A percentile compares a stretch with the other conserved stretches of the same genome.
Evolutionary conservation across 2,113 vertebrate genomes (phyloP).

Genomic region (Nothocercus nigrocapillus): DNA sequence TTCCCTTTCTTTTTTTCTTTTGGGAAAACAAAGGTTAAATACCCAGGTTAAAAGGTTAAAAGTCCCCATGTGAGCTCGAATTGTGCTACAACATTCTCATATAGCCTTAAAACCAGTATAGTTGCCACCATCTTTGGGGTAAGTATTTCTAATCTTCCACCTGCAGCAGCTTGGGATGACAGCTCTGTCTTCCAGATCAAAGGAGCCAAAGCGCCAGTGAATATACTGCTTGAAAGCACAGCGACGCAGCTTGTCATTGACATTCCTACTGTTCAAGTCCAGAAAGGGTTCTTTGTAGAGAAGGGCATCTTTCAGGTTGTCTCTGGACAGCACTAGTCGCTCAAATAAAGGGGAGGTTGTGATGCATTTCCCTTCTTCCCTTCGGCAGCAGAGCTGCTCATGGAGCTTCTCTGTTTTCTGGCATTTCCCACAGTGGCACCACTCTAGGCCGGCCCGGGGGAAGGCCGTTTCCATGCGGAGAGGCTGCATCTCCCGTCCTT

Average conservation of each 20-base stretch:
- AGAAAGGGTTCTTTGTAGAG: slow-evolving; percentile 81
- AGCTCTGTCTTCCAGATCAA: slow-evolving; percentile 60
- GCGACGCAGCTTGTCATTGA: slow-evolving; percentile 60
- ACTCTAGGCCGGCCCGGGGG: slow-evolving; percentile 4
- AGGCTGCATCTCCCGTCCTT: background rate
- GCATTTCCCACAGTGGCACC: slow-evolving; percentile 80
- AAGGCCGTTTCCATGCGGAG: background rate
- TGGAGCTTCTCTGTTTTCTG: background rate
- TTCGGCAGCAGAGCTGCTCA: slow-evolving; percentile 85
- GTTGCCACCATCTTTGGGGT: slow-evolving; percentile 66
- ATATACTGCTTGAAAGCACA: slow-evolving; percentile 81
- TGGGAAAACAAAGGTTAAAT: background rate
- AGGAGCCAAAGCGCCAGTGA: slow-evolving; percentile 80
- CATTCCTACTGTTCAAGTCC: background rate
- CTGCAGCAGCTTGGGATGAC: slow-evolving; percentile 85
- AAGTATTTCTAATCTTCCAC: slow-evolving; percentile 74
- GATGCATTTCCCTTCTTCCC: slow-evolving; percentile 66
- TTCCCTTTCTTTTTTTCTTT: background rate
- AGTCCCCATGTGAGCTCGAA: background rate
- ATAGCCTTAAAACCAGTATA: slow-evolving; percentile 69
- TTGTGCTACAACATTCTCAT: background rate
- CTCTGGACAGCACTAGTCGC: slow-evolving; percentile 73
- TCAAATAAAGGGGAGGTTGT: slow-evolving; percentile 72
- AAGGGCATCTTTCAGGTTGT: slow-evolving; percentile 71
- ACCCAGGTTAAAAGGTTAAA: background rate